A percentile compares a stretch with the other conserved stretches of the same genome.
Evolutionary conservation across 64 coral and sea anemone species (phyloP).

Genomic region (Stichodactyla helianthus): DNA sequence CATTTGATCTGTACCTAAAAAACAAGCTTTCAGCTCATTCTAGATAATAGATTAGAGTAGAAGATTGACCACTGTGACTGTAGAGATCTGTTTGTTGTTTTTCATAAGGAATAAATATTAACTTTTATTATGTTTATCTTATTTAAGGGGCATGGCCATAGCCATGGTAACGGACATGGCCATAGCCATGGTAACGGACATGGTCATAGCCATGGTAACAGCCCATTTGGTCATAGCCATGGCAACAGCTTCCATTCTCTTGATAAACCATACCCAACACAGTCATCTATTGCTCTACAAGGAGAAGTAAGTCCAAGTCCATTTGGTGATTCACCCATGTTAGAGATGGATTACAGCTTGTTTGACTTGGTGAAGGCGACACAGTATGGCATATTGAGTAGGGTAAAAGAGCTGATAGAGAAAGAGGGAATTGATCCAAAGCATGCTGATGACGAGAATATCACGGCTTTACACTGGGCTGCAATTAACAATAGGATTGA

Average conservation of each 20-base stretch:
- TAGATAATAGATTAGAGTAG: no score
- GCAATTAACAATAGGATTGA: conserved; percentile 92
- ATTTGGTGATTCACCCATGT: conserved; percentile 12
- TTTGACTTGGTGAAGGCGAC: conserved; percentile 82
- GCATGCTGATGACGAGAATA: conserved; percentile 74
- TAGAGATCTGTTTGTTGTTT: no score
- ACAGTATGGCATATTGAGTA: conserved; percentile 84
- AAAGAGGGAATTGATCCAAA: conserved; percentile 67
- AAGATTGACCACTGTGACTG: no score
- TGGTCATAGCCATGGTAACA: neutral
- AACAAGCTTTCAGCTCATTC: no score
- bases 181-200: conserved; percentile 2
- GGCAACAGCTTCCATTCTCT: neutral
- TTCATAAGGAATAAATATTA: neutral
- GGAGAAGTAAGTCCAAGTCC: conserved; percentile 26
- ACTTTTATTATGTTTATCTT: neutral
- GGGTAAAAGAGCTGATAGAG: conserved; percentile 72
- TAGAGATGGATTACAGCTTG: conserved; percentile 69
- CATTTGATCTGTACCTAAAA: no score
- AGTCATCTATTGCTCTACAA: conserved; percentile 5
- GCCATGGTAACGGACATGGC: neutral
- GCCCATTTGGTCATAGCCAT: conserved; percentile 5
- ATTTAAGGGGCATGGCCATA: neutral
- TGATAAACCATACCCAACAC: conserved; percentile 31
- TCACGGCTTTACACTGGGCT: conserved; percentile 85